Evolutionary conservation across 1,140 invertebrate genomes (phyloP).

Genomic region (Drosophila orena): DNA sequence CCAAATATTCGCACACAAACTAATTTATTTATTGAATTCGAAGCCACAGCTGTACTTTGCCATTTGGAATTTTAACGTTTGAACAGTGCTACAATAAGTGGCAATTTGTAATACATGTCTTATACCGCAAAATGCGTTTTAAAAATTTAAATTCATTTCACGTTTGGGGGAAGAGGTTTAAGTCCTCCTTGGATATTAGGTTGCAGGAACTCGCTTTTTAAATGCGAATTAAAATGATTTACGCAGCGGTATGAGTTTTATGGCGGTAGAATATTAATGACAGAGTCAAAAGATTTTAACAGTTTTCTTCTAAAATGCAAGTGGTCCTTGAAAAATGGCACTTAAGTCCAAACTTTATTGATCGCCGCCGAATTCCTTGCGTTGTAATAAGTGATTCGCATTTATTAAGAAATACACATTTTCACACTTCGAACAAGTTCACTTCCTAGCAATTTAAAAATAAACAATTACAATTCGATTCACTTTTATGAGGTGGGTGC

Average conservation of each 20-base stretch:
- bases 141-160: not conserved
- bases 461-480: conserved; percentile 6
- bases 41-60: conserved; percentile 26
- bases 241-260: not conserved
- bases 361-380: not conserved
- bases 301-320: too few relatives aligned
- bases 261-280: not conserved
- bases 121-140: not conserved
- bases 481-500: conserved; percentile 11
- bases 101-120: conserved; percentile 1
- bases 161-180: not conserved
- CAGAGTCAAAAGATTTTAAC: too few relatives aligned
- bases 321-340: too few relatives aligned
- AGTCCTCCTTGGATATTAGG: not conserved
- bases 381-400: not conserved
- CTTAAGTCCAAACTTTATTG: too few relatives aligned
- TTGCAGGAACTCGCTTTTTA: not conserved
- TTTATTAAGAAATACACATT: not conserved
- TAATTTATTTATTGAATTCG: conserved; percentile 59
- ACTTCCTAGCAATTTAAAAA: not conserved
- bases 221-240: conserved; percentile 4
- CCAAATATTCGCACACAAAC: conserved; percentile 9
- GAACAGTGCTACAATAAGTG: conserved; percentile 10
- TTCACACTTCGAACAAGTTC: not conserved
- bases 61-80: conserved; percentile 39